Percentiles rank a stretch among this genome's conserved stretches.
These are phyloP conservation scores for Agrypnus murinus DNA, from an alignment of 2,888 invertebrate genomes.

Conservation along the genomic window DNA sequence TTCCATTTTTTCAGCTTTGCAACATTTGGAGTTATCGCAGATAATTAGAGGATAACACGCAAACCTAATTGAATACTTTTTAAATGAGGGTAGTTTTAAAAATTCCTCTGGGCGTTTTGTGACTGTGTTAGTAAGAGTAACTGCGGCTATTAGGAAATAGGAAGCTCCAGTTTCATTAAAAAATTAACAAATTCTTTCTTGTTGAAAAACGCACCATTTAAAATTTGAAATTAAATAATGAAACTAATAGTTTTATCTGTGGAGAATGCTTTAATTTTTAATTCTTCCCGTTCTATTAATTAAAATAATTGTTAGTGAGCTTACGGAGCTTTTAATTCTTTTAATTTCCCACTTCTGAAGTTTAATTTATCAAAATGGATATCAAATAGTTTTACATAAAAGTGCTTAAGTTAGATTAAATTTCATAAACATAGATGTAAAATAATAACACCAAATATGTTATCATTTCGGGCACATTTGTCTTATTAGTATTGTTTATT, in stretches of 20 bases:
- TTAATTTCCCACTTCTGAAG: neutral
- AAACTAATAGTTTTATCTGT: neutral
- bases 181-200: neutral
- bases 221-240: neutral
- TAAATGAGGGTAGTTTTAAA: slow-evolving; percentile 5
- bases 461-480: too few relatives aligned
- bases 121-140: neutral
- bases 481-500: too few relatives aligned
- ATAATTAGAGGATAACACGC: slow-evolving; percentile 16
- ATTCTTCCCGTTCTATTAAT: neutral
- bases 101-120: slow-evolving; percentile 13
- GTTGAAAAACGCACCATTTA: neutral
- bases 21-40: neutral
- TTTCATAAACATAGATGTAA: too few relatives aligned
- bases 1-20: slow-evolving; percentile 18
- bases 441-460: too few relatives aligned
- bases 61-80: slow-evolving; percentile 19
- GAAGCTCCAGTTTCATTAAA: neutral
- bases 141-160: neutral
- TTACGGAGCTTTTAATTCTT: slow-evolving; percentile 9
- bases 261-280: neutral
- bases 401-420: too few relatives aligned
- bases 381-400: too few relatives aligned
- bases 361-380: too few relatives aligned
- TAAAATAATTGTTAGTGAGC: neutral